phyloP scores from a whole-genome alignment of 2,797 vertebrate species.

The Sorex maritimensis region DNA sequence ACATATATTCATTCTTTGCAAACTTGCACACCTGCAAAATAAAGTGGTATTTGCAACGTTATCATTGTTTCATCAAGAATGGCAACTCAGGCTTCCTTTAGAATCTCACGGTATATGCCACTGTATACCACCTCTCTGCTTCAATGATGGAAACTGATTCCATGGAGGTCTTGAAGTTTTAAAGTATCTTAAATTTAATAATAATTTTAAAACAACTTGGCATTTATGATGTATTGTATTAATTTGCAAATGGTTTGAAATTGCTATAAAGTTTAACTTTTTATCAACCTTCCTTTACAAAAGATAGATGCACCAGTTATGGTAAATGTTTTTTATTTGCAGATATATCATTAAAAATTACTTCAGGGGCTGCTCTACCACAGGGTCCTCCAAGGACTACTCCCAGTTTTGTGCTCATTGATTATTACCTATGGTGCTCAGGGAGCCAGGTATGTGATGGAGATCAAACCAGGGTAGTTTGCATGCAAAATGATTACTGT shows the following conservation, averaged over 20 bases:
- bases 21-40: conserved; percentile 82
- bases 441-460: conserved; percentile 27
- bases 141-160: conserved; percentile 59
- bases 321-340: not conserved
- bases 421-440: not conserved
- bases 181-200: conserved; percentile 68
- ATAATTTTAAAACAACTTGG: conserved; percentile 52
- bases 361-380: too few relatives aligned
- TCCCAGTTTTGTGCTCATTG: too few relatives aligned
- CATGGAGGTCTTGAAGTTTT: conserved; percentile 66
- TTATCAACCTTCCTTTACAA: conserved; percentile 39
- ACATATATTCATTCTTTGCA: conserved; percentile 81
- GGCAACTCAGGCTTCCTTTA: conserved; percentile 72
- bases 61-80: conserved; percentile 77
- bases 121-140: conserved; percentile 66
- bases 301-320: conserved; percentile 20
- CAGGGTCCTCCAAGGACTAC: too few relatives aligned
- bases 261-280: conserved; percentile 66
- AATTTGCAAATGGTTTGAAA: conserved; percentile 70
- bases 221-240: conserved; percentile 64
- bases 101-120: conserved; percentile 50
- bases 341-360: too few relatives aligned
- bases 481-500: too few relatives aligned
- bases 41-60: conserved; percentile 74
- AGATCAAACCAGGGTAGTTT: too few relatives aligned